Evolutionary conservation across 2,888 invertebrate species (phyloP), one percentile per base, ranked within the genome.

Genomic region (Alloscopus bannaensis): DNA sequence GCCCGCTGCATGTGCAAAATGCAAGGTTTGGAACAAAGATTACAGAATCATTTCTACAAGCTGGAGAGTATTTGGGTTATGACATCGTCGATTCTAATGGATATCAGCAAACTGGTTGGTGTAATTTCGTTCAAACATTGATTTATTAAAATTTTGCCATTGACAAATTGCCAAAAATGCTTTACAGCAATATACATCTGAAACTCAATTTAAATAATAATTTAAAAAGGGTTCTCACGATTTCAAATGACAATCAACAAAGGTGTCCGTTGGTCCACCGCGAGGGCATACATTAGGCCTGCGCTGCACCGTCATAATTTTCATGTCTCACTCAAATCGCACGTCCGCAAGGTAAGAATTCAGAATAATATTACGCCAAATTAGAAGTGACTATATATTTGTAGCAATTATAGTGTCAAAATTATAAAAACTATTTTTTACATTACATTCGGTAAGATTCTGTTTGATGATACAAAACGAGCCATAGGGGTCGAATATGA

Each of bases 211-310:
- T 50, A 42, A n/a, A n/a, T n/a, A n/a, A n/a, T n/a, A n/a, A n/a
- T 52, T 55, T n/a, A 4, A 52, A 26, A 42, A 84, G 84, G 83
- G 0, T 84, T 84, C 57, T 83, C 84, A 13, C 80, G 81, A 11
- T 84, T 83, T 70, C 84, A 84, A 80, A 81, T 81, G 77, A 84
- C 83, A 50, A 83, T 84, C 18, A 81, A 83, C 28, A 69, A 73
- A 1, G 84, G 84, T 22, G 78, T 78, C 2, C 79, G 84, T 26
- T 84, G 84, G 83, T 83, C 83, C 0, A 76, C 83, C 0, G 42
- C 84, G 13, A 45, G 83, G 42, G 84, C 84, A 1, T 84, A 83
- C 42, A 52, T 84, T 36, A 29, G 82, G 26, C 84, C 84, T 13
- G 77, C 71, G 11, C 70, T 76, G n/a, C 59, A 55, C 16, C 60